These are phyloP conservation scores for Corythornis cristatus DNA, from an alignment of 2,113 vertebrate species.

Conservation along the genomic window DNA sequence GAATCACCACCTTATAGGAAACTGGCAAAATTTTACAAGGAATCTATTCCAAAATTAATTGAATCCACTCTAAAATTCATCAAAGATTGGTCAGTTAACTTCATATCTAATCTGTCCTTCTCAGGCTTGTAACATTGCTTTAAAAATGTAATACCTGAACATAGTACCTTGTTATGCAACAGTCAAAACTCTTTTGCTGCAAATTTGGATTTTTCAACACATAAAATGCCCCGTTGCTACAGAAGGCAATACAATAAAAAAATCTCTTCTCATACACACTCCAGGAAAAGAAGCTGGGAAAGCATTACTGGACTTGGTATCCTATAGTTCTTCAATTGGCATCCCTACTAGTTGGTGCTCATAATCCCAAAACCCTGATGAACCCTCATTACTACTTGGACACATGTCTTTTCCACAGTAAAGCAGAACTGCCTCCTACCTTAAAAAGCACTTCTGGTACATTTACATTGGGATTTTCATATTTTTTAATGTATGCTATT, in stretches of 20 bases:
- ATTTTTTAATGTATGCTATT: constrained; percentile 58
- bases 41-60: not conserved
- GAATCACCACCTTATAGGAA: not conserved
- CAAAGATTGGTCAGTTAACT: not conserved
- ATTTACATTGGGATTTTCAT: constrained; percentile 17
- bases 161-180: not conserved
- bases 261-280: not conserved
- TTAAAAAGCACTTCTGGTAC: constrained; percentile 52
- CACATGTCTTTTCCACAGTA: not conserved
- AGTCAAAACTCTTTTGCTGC: not conserved
- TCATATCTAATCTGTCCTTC: not conserved
- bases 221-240: not conserved
- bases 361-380: not conserved
- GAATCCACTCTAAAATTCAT: not conserved
- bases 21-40: not conserved
- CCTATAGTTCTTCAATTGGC: not conserved
- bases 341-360: not conserved
- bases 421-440: constrained; percentile 14
- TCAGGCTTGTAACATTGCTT: not conserved
- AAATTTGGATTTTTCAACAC: not conserved
- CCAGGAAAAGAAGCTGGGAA: not conserved
- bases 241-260: not conserved
- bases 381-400: constrained; percentile 1
- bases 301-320: not conserved
- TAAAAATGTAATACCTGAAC: not conserved